Conservation (phyloP, 2,888 invertebrate genomes). For the Drosophila meridionalis region DNA sequence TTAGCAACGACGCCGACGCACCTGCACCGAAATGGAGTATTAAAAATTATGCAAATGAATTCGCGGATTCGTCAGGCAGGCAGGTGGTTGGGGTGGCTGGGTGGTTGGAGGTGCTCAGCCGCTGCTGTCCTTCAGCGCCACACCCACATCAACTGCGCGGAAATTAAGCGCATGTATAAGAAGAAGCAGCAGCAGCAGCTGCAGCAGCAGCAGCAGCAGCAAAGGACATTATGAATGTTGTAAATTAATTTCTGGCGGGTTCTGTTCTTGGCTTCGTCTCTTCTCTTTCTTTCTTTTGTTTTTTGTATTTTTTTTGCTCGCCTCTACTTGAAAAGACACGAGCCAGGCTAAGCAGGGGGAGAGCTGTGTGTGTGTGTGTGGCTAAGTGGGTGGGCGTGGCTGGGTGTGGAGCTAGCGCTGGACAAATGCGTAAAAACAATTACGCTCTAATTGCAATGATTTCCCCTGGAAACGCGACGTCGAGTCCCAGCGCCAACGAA, state of each 20-base stretch:
- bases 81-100: constrained; percentile 4
- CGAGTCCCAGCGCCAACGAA: constrained; percentile 46
- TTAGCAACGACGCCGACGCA: constrained; percentile 63
- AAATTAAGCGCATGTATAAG: constrained; percentile 72
- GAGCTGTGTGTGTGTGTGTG: background rate
- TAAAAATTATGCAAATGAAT: constrained; percentile 85
- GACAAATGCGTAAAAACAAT: constrained; percentile 82
- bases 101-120: constrained; percentile 7
- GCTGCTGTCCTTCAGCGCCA: constrained; percentile 68
- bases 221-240: constrained; percentile 73
- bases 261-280: constrained; percentile 13
- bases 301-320: constrained; percentile 1
- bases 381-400: background rate
- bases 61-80: constrained; percentile 64
- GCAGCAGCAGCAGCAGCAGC: constrained; percentile 8
- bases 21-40: constrained; percentile 83
- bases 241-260: constrained; percentile 70
- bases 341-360: constrained; percentile 58
- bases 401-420: constrained; percentile 34
- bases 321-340: constrained; percentile 67
- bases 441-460: constrained; percentile 84
- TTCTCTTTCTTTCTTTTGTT: background rate
- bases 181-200: constrained; percentile 21
- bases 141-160: constrained; percentile 68
- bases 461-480: constrained; percentile 68